Conservation (phyloP, 2,113 vertebrate species). For the Malurus alboscapulatus region DNA sequence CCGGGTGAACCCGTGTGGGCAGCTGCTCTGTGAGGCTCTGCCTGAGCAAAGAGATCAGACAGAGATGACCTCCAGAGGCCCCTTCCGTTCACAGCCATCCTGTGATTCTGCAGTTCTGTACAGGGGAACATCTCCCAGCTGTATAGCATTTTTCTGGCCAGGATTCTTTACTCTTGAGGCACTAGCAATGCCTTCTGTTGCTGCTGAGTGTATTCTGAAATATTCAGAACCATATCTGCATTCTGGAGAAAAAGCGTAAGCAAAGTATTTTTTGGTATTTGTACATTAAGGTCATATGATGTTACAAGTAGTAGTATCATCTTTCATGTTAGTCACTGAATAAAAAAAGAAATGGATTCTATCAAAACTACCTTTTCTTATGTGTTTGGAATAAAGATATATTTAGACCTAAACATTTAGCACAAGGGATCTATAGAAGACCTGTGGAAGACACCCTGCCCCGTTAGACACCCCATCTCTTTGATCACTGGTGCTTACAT, state of each 20-base stretch:
- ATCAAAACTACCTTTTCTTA: not conserved
- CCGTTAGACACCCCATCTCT: not conserved
- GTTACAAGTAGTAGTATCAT: not conserved
- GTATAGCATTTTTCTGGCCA: not conserved
- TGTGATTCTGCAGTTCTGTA: not conserved
- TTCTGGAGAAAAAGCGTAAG: not conserved
- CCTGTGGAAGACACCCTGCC: not conserved
- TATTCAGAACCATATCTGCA: not conserved
- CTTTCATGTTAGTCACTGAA: not conserved
- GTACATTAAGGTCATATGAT: not conserved
- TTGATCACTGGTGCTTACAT: not conserved
- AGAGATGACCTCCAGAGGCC: not conserved
- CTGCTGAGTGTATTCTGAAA: not conserved
- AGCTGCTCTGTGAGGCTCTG: fast-evolving
- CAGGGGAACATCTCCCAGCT: not conserved
- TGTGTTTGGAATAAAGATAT: not conserved
- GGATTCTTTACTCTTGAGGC: not conserved
- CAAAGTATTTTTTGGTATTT: not conserved
- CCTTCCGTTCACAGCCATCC: not conserved
- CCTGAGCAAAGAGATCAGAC: not conserved
- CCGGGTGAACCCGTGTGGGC: not conserved
- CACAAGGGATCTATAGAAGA: not conserved
- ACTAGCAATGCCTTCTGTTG: not conserved
- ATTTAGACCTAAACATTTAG: not conserved
- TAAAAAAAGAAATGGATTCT: not conserved